Evolutionary conservation across 1,140 invertebrate genomes (phyloP), one percentile per base, ranked within the genome.

Genomic region (Calliphora vicina): DNA sequence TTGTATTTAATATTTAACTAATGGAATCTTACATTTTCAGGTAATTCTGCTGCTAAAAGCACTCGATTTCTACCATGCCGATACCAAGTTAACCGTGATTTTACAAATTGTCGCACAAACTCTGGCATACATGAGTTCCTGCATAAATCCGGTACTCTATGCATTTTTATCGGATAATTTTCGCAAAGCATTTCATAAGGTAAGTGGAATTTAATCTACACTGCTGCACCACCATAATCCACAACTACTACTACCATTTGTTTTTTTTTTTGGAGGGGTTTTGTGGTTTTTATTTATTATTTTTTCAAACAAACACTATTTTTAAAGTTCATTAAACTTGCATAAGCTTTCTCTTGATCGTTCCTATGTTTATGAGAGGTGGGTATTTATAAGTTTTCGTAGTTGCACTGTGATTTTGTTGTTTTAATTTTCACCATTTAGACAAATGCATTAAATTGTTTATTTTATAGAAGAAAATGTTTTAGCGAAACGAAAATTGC

Each of bases 111-210:
- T 94, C 6, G 94, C 96, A 5, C 97, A 98, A 86, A 96, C 97
- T 13, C 91, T 99, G 82, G 97, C 97, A 1, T 99, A 99, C 91
- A 96, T 95, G 91, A 99, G 98, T 91, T 97, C 96, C 87, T 98
- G 97, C 87, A 95, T 99, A 84, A 99, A 99, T 89, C 97, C 97
- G 0, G 95, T 99, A 82, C 93, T 99, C 25, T 99, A 90, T 74
- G 89, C 89, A 26, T 90, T 90, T 80, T 86, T 90, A 50, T 90
- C 89, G 23, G 88, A 90, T 73, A 90, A 90, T 84, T 90, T 90
- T 84, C 87, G 89, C 76, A 90, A 90, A 86, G 89, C 89, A 78
- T 90, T 90, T 84, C 86, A 87, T 84, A 90, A 90, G 88, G 89
- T 90, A 82, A 89, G 86, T 85, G 61, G 9, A 20, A 67, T 67